Conservation (phyloP, 2,888 invertebrate genomes). For the Tetheella fluctuosa region DNA sequence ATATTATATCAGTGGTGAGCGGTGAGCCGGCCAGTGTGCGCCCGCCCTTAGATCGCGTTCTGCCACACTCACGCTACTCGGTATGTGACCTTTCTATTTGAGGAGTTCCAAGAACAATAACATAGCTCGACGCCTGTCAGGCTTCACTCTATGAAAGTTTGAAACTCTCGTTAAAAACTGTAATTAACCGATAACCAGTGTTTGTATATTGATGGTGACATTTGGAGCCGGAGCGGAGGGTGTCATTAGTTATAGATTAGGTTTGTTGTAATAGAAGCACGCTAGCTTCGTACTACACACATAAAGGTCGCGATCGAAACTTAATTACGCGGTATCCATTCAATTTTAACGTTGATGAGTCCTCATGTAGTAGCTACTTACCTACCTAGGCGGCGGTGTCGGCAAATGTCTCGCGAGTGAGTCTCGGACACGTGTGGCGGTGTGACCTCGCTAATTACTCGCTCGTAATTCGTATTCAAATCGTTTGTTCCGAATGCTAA, state of each 20-base stretch:
- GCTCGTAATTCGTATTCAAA: slow-evolving; percentile 38
- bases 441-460: slow-evolving; percentile 31
- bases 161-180: neutral
- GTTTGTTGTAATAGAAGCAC: slow-evolving; percentile 6
- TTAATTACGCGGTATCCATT: slow-evolving; percentile 18
- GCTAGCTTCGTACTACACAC: slow-evolving; percentile 16
- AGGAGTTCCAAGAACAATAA: slow-evolving; percentile 1
- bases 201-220: slow-evolving; percentile 2
- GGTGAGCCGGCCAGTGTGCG: neutral
- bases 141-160: neutral
- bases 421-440: slow-evolving; percentile 6
- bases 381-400: neutral
- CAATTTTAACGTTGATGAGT: slow-evolving; percentile 11
- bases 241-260: neutral
- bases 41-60: neutral
- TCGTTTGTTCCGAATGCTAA: slow-evolving; percentile 32
- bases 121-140: neutral
- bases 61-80: neutral
- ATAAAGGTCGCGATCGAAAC: slow-evolving; percentile 17
- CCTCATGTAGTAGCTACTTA: neutral
- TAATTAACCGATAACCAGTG: neutral
- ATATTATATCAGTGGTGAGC: too few relatives aligned
- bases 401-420: neutral
- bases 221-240: neutral
- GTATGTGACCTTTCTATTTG: neutral